phyloP scores from a whole-genome alignment of 2,113 vertebrate genomes.

The Candoia aspera region DNA sequence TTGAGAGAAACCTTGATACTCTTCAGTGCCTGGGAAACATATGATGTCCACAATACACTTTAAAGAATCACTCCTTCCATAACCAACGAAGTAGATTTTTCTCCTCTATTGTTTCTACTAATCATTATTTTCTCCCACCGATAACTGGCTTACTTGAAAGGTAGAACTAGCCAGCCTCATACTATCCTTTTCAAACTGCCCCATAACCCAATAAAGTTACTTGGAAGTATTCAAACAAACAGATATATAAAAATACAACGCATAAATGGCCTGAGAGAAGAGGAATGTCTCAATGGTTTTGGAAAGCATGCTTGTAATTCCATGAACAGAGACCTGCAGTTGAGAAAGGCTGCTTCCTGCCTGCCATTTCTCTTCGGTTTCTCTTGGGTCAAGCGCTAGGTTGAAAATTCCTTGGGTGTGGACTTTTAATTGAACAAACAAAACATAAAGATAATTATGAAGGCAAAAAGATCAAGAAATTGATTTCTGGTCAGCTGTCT shows the following conservation, averaged over 20 bases:
- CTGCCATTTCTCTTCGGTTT: not conserved
- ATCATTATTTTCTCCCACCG: not conserved
- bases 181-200: not conserved
- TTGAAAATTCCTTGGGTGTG: not conserved
- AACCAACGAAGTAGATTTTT: not conserved
- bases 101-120: not conserved
- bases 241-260: not conserved
- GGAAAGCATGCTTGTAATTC: not conserved
- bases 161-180: not conserved
- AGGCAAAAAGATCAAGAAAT: too few relatives aligned
- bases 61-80: not conserved
- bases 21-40: not conserved
- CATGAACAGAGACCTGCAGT: not conserved
- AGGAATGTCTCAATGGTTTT: not conserved
- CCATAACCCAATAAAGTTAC: not conserved
- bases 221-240: not conserved
- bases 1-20: not conserved
- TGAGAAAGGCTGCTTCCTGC: not conserved
- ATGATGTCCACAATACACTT: not conserved
- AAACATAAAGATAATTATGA: not conserved
- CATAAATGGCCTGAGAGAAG: not conserved
- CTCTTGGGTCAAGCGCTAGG: not conserved
- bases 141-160: not conserved
- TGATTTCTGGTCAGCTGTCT: too few relatives aligned
- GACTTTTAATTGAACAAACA: too few relatives aligned